These are phyloP conservation scores for Pachymerium ferrugineum DNA, from an alignment of 2,888 invertebrate species.

Conservation along the genomic window DNA sequence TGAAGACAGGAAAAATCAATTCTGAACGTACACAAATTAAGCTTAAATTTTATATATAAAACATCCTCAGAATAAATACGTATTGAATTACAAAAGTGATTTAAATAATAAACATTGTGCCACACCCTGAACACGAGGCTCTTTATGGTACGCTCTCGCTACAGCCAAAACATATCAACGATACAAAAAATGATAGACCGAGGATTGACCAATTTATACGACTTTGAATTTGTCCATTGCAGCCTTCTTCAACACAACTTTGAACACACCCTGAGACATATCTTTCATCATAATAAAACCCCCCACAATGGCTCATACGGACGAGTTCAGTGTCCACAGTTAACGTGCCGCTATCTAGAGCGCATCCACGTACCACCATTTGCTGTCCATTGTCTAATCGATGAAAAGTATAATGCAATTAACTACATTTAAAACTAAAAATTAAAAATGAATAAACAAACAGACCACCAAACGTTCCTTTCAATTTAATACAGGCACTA, in stretches of 20 bases:
- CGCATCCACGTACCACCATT: constrained; percentile 87
- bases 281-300: constrained; percentile 83
- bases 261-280: constrained; percentile 90
- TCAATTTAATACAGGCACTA: constrained; percentile 92
- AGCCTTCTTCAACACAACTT: constrained; percentile 88
- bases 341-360: constrained; percentile 87
- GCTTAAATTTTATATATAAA: too few species aligned
- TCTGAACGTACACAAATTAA: too few species aligned
- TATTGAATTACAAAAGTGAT: too few species aligned
- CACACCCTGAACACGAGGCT: too few species aligned
- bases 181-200: too few species aligned
- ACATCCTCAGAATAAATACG: too few species aligned
- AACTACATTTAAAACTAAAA: neutral
- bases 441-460: neutral
- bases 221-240: too few species aligned
- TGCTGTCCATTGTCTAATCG: constrained; percentile 62
- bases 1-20: too few species aligned
- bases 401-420: neutral
- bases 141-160: too few species aligned
- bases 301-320: constrained; percentile 94
- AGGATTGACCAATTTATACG: too few species aligned
- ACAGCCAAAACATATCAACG: too few species aligned
- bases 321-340: constrained; percentile 96
- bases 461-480: constrained; percentile 77
- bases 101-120: too few species aligned